Base-by-base conservation (phyloP, 2,888 invertebrate genomes). In the Leucania comma region DNA sequence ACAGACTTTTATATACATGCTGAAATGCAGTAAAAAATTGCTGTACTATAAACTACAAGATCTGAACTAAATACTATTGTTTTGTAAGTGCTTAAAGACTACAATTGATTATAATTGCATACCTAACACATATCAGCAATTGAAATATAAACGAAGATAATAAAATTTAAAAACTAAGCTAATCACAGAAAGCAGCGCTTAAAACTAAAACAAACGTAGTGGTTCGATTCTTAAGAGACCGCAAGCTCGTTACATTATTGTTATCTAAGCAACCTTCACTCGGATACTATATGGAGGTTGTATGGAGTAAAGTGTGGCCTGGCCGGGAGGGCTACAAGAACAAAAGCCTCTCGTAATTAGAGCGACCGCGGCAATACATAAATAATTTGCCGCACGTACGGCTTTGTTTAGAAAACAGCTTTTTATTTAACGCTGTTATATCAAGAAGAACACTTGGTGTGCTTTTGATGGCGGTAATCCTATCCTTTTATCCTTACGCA, bases 351-450 rank as follows among this genome's bases (percentile, higher is more conserved):
- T 91, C 92, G 94, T 96, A 95, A 95, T 95, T 95, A 95, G 95
- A 94, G 90, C 94, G 93, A 92, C 94, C 94, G 90, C 91, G 90
- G 95, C 93, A 93, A 95, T 95, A 95, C 95, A 95, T 95, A 95
- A 95, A 95, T 95, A 95, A 95, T 95, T 95, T 95, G 93, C 93
- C 93, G 92, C 95, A 95, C 95, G 95, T 95, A 92, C 91, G 92
- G 90, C 94, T 95, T 95, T 95, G 95, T 94, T 94, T 93, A 78
- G 87, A 89, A 89, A 91, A 92, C 94, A 92, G 93, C 92, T 93
- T 95, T 95, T 94, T 94, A 95, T 95, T 94, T 94, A 94, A 94
- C 91, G 90, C 92, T 92, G 91, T 93, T 93, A 92, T 93, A 94
- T 93, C 91, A 92, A 92, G 93, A 93, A 93, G 90, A 94, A 91